Percentiles rank a stretch among this genome's conserved stretches.
These are phyloP conservation scores for Dendroctonus ponderosae DNA, from an alignment of 1,140 invertebrate species.

Conservation along the genomic window DNA sequence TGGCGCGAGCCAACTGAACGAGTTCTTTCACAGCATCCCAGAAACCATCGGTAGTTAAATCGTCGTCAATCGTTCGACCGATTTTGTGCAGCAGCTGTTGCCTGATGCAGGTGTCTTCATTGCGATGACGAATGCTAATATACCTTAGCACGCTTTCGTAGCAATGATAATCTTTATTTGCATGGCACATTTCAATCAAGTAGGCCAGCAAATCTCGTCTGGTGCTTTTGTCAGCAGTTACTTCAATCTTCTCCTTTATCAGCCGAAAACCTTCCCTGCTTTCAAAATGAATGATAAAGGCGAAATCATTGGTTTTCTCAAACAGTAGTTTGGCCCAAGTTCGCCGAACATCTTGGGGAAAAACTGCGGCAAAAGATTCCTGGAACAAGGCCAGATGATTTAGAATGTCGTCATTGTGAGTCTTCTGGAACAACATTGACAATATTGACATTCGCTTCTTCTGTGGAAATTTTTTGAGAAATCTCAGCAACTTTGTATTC, in stretches of 20 bases:
- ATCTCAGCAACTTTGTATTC: neutral
- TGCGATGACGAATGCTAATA: constrained; percentile 21
- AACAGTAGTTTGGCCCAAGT: constrained; percentile 15
- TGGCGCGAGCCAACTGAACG: constrained; percentile 6
- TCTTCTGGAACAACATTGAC: neutral
- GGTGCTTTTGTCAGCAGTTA: constrained; percentile 2
- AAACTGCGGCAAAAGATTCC: neutral
- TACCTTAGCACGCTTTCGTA: constrained; percentile 24
- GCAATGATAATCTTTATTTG: constrained; percentile 15
- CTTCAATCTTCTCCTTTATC: constrained; percentile 17
- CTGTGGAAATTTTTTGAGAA: constrained; percentile 8
- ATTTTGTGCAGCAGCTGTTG: neutral
- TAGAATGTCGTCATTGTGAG: constrained; percentile 14
- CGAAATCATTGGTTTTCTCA: neutral
- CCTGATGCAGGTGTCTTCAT: constrained; percentile 10
- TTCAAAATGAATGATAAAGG: constrained; percentile 2
- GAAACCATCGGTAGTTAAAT: constrained; percentile 1
- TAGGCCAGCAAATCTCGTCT: neutral
- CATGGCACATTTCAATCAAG: constrained; percentile 10
- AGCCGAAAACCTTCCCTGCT: constrained; percentile 6
- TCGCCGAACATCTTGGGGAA: constrained; percentile 6
- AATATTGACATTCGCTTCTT: constrained; percentile 17
- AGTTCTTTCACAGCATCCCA: constrained; percentile 22
- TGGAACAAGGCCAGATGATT: constrained; percentile 8
- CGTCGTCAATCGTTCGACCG: neutral